phyloP scores from a whole-genome alignment of 2,888 invertebrate genomes.

The Taphrorychus bicolor region DNA sequence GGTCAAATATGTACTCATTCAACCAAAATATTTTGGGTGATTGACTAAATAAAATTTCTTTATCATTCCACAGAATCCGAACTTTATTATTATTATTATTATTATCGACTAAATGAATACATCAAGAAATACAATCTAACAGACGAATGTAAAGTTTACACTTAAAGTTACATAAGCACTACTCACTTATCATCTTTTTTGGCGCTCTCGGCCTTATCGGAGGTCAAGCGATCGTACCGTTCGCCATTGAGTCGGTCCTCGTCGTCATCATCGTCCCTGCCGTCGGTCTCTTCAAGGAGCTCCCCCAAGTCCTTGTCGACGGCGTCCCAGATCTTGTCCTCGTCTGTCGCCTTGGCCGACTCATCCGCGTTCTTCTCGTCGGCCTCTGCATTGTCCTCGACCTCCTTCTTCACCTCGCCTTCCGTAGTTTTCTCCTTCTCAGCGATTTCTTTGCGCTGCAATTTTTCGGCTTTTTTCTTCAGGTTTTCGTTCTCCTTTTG shows the following conservation, averaged over 20 bases:
- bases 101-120: too few relatives aligned
- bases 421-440: constrained; percentile 62
- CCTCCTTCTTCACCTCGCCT: constrained; percentile 43
- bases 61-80: too few relatives aligned
- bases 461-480: constrained; percentile 73
- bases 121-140: neutral
- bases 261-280: constrained; percentile 68
- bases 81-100: too few relatives aligned
- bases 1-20: too few relatives aligned
- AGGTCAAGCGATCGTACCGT: constrained; percentile 52
- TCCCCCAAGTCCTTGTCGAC: constrained; percentile 84
- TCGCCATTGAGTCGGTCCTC: constrained; percentile 68
- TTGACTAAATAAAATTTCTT: too few relatives aligned
- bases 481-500: constrained; percentile 79
- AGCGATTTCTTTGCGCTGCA: constrained; percentile 67
- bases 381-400: constrained; percentile 56
- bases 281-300: constrained; percentile 72
- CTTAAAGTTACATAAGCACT: neutral
- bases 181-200: neutral
- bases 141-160: neutral
- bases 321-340: constrained; percentile 81
- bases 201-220: neutral
- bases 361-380: constrained; percentile 45
- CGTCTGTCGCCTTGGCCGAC: constrained; percentile 50
- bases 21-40: too few relatives aligned